Conservation (phyloP, 1,140 invertebrate genomes). For the Atopsyche davidsoni region DNA sequence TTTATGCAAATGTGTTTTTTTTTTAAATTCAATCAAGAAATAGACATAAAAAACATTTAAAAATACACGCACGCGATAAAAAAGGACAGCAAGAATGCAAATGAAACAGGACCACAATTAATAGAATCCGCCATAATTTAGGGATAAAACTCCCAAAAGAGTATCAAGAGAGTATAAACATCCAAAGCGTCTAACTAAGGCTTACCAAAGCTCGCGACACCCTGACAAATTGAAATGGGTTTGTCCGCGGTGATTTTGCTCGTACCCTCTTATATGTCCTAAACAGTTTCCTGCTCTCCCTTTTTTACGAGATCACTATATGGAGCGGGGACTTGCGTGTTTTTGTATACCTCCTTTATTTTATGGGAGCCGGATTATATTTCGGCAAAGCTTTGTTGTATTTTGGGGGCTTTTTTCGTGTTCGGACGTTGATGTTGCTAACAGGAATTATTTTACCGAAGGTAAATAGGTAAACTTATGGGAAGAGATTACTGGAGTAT, state of each 20-base stretch:
- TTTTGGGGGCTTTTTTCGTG: conserved; percentile 12
- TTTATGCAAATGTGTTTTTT: background rate
- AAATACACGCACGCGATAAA: background rate
- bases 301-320: conserved; percentile 19
- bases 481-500: too few species aligned
- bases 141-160: background rate
- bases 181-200: background rate
- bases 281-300: conserved; percentile 15
- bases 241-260: conserved; percentile 26
- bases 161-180: background rate
- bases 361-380: conserved; percentile 26
- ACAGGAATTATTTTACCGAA: conserved; percentile 22
- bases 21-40: too few species aligned
- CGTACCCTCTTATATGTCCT: conserved; percentile 17
- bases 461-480: conserved; percentile 10
- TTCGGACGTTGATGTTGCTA: conserved; percentile 26
- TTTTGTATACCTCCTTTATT: conserved; percentile 20
- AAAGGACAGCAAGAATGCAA: conserved; percentile 3
- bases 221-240: conserved; percentile 30
- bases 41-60: background rate
- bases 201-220: conserved; percentile 15
- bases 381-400: conserved; percentile 19
- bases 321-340: background rate
- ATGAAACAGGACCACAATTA: background rate
- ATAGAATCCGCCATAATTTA: background rate